A percentile compares a stretch with the other conserved stretches of the same genome.
phyloP scores from a whole-genome alignment of 2,797 vertebrate genomes.

The Sebastolobus alascanus region DNA sequence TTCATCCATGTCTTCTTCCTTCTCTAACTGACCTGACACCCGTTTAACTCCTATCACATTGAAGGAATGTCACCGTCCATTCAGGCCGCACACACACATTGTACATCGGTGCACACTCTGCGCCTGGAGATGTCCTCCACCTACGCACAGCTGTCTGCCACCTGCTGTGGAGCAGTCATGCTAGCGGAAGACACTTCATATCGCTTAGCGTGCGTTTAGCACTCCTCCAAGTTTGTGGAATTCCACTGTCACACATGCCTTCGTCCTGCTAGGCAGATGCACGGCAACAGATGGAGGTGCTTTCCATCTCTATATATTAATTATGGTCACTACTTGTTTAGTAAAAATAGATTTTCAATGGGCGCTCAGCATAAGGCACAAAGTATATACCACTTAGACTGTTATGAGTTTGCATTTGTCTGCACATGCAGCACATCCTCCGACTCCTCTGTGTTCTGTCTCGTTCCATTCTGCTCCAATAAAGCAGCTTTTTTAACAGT shows the following conservation, averaged over 20 bases:
- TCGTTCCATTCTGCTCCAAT: constrained; percentile 16
- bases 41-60: constrained; percentile 53
- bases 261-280: constrained; percentile 39
- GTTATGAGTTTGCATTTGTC: constrained; percentile 38
- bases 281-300: constrained; percentile 50
- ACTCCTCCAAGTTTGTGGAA: constrained; percentile 20
- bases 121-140: constrained; percentile 61
- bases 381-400: constrained; percentile 5
- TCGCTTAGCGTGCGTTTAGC: constrained; percentile 64
- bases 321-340: constrained; percentile 49
- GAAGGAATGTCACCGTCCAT: constrained; percentile 54
- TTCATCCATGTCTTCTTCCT: constrained; percentile 31
- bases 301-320: constrained; percentile 56
- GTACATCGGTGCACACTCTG: constrained; percentile 6
- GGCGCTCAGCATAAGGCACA: constrained; percentile 14
- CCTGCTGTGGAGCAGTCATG: constrained; percentile 65
- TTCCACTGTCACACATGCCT: constrained; percentile 12
- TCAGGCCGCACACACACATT: background rate
- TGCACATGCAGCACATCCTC: background rate
- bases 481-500: background rate
- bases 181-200: constrained; percentile 48
- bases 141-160: constrained; percentile 73
- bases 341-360: constrained; percentile 58
- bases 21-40: constrained; percentile 42
- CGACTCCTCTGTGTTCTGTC: constrained; percentile 4